Evolutionary conservation across 2,888 invertebrate species (phyloP).

Genomic region (Rhagium mordax): DNA sequence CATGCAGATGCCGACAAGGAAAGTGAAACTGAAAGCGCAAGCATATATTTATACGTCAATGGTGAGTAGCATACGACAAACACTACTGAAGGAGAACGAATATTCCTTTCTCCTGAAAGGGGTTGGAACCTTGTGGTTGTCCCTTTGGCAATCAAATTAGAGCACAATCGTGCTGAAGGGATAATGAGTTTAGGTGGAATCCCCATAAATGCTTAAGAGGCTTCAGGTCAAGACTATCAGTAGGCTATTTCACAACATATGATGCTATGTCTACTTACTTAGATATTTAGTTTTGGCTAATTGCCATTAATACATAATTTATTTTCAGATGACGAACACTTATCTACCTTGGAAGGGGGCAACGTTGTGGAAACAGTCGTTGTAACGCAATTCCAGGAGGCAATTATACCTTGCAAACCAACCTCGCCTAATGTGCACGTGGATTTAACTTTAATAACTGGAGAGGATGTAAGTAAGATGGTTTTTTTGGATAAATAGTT

Average conservation of each 20-base stretch:
- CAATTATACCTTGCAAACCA: conserved; percentile 77
- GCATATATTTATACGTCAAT: conserved; percentile 74
- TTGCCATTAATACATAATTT: no score
- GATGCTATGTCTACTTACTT: no score
- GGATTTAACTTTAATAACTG: conserved; percentile 57
- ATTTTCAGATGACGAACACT: conserved; percentile 69
- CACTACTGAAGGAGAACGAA: no score
- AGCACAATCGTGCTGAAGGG: no score
- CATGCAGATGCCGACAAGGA: conserved; percentile 64
- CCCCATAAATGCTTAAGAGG: no score
- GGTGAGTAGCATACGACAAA: conserved; percentile 71
- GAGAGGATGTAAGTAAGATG: conserved; percentile 5
- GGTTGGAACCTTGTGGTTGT: conserved; percentile 52
- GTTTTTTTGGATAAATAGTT: no score
- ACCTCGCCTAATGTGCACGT: conserved; percentile 75
- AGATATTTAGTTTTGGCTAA: no score
- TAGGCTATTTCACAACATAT: no score
- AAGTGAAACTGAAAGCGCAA: conserved; percentile 65
- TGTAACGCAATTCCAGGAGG: conserved; percentile 67
- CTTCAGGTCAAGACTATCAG: no score
- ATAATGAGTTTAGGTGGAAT: no score
- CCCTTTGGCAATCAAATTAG: no score
- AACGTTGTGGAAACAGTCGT: conserved; percentile 52
- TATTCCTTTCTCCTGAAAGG: conserved; percentile 68
- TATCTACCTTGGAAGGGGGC: conserved; percentile 68